phyloP scores from a whole-genome alignment of 2,888 invertebrate species.

The Oligia strigilis region DNA sequence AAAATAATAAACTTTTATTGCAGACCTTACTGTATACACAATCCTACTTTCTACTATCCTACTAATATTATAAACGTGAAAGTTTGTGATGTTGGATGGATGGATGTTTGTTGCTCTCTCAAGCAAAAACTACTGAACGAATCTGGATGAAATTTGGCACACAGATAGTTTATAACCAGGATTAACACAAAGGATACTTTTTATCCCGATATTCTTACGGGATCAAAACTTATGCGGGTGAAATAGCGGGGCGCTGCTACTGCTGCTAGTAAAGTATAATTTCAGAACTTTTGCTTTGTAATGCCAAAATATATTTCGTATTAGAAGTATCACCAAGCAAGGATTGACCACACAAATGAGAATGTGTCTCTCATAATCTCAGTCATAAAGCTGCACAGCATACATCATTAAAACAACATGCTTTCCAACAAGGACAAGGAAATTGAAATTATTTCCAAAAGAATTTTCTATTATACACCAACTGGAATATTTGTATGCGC shows the following conservation, averaged over 20 bases:
- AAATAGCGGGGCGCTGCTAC: no score
- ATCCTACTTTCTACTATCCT: no score
- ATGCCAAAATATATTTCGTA: neutral
- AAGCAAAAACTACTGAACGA: no score
- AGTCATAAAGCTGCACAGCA: conserved; percentile 7
- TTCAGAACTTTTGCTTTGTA: neutral
- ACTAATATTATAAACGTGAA: no score
- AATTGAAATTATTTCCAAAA: conserved; percentile 74
- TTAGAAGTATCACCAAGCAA: neutral
- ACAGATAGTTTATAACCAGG: no score
- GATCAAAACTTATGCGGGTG: no score
- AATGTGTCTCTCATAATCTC: neutral
- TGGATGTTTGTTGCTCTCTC: no score
- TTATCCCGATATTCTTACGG: no score
- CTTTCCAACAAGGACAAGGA: conserved; percentile 62
- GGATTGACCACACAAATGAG: neutral
- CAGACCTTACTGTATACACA: neutral
- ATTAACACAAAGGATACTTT: no score
- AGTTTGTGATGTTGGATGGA: no score
- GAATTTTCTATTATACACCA: conserved; percentile 75
- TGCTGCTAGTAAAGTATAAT: neutral
- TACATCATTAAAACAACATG: conserved; percentile 20
- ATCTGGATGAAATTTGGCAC: no score
- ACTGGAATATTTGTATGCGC: conserved; percentile 81
- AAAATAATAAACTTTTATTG: neutral